A percentile compares a stretch with the other conserved stretches of the same genome.
These are phyloP conservation scores for Diloba caeruleocephala DNA, from an alignment of 2,888 invertebrate species.

Conservation along the genomic window DNA sequence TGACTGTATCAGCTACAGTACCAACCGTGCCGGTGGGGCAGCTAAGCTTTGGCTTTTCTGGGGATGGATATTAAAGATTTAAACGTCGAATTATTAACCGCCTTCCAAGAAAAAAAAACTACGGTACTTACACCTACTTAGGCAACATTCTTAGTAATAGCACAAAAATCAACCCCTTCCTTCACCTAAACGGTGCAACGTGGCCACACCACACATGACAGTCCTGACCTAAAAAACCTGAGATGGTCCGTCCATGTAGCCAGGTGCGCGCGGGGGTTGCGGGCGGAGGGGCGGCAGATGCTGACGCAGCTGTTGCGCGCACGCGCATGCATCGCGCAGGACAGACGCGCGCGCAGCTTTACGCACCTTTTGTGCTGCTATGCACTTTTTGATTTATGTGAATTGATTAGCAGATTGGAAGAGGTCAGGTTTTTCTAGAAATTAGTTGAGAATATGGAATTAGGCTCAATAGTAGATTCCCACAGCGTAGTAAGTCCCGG, in stretches of 20 bases:
- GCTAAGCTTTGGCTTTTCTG: too few relatives aligned
- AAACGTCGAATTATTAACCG: too few relatives aligned
- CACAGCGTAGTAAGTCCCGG: too few relatives aligned
- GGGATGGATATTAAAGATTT: too few relatives aligned
- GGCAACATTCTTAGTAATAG: neutral
- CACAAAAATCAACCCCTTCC: slow-evolving; percentile 1
- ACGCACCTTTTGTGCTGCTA: slow-evolving; percentile 64
- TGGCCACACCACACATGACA: slow-evolving; percentile 17
- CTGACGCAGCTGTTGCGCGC: slow-evolving; percentile 62
- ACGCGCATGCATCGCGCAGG: slow-evolving; percentile 45
- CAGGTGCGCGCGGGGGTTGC: slow-evolving; percentile 40
- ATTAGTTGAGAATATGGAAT: neutral
- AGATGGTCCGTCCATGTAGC: slow-evolving; percentile 55
- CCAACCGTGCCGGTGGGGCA: too few relatives aligned
- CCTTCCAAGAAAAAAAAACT: too few relatives aligned
- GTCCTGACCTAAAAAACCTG: slow-evolving; percentile 43
- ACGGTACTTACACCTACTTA: too few relatives aligned
- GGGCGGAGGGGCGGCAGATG: slow-evolving; percentile 66
- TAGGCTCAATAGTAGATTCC: too few relatives aligned
- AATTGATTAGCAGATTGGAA: slow-evolving; percentile 28
- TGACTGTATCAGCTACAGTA: too few relatives aligned
- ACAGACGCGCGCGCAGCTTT: slow-evolving; percentile 57
- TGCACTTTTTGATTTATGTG: slow-evolving; percentile 54
- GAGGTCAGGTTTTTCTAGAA: slow-evolving; percentile 11
- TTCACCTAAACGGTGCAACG: neutral